A percentile compares a stretch with the other conserved stretches of the same genome.
These are phyloP conservation scores for Pipistrellus pygmaeus DNA, from an alignment of 2,797 vertebrate genomes.

Conservation along the genomic window DNA sequence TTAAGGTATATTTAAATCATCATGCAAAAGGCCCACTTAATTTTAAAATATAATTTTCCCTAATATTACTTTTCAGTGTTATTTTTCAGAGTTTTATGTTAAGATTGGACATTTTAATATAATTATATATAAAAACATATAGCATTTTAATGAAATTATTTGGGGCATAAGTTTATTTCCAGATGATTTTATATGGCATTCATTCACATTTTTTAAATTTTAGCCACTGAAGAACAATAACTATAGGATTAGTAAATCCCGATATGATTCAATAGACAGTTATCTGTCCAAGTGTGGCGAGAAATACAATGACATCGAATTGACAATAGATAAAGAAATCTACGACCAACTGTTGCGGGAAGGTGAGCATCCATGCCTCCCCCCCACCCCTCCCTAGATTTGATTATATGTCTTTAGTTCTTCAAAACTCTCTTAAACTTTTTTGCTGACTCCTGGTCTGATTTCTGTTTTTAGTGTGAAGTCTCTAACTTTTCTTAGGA, in stretches of 20 bases:
- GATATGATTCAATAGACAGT: constrained; percentile 99
- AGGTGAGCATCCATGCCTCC: constrained; percentile 88
- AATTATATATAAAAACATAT: background rate
- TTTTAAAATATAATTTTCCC: background rate
- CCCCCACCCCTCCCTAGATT: constrained; percentile 23
- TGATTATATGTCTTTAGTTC: constrained; percentile 73
- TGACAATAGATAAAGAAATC: constrained; percentile 96
- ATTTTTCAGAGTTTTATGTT: background rate
- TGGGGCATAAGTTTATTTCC: constrained; percentile 9
- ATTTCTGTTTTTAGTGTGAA: constrained; percentile 76
- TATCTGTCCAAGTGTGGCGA: constrained; percentile 97
- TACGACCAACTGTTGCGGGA: constrained; percentile 94
- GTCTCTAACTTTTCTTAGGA: constrained; percentile 72
- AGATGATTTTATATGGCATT: constrained; percentile 14
- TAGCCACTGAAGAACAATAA: constrained; percentile 97
- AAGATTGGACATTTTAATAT: background rate
- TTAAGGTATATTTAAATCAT: background rate
- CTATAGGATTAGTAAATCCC: constrained; percentile 98
- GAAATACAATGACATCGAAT: constrained; percentile 98
- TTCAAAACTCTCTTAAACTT: constrained; percentile 45
- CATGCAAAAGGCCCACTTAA: background rate
- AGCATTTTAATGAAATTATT: background rate
- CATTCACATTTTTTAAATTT: constrained; percentile 81
- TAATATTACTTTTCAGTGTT: background rate
- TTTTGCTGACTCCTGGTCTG: constrained; percentile 70